Evolutionary conservation across 37 sponge, comb jelly and placozoan species (phyloP), one percentile per base, ranked within the genome.

Genomic region (Lycopodina hypogea): DNA sequence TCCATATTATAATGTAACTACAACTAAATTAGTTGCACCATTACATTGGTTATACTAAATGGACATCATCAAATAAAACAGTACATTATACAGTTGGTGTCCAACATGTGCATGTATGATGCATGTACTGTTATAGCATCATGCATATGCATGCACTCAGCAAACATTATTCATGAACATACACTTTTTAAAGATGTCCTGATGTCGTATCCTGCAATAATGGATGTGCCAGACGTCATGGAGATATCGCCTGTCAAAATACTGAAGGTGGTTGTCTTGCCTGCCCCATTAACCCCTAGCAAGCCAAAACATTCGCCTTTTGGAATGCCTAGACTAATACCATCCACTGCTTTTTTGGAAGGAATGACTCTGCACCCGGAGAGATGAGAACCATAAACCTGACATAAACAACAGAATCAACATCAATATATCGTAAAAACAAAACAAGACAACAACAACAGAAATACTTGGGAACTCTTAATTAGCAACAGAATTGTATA

Each of bases 211-310:
- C 96, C 99, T 42, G 83, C 79, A 22, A 98, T 86, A 69, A 84
- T 35, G 14, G 92, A 96, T n/a, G 91, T 88, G 12, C 98, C 98
- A 23, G 71, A 51, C 0, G 93, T 73, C 18, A 72, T 64, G 7
- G 79, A 35, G 22, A 91, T 77, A 71, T 98, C 99, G 18, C 99
- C 99, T 51, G 99, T 98, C 63, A 98, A 51, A 56, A 98, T 98
- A 33, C 83, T 88, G 72, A 98, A 98, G 12, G 99, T 98, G 50
- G 94, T 95, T 56, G 93, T 95, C 76, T 95, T 95, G 3, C 96
- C 96, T 53, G 96, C 96, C 24, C 99, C 96, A 83, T 98, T 98
- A 50, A 96, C 86, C 29, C 96, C 99, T 38, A 95, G 79, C 21
- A 98, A 80, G 17, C 99, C 99, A 78, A 98, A 98, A 61, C 96